Conservation (phyloP, 1,140 invertebrate species). For the Drosophila subobscura region DNA sequence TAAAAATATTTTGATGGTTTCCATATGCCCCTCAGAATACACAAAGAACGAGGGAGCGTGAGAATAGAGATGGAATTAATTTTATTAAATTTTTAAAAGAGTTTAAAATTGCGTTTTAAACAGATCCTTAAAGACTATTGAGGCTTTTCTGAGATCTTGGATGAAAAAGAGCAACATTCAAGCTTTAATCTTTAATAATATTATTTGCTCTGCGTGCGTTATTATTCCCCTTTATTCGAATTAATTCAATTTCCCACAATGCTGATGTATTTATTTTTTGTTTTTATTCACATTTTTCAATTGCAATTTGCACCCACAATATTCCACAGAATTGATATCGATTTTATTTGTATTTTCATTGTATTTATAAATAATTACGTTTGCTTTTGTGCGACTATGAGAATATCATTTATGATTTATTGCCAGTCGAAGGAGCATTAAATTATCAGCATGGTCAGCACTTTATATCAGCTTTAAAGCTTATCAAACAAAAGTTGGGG, state of each 20-base stretch:
- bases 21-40: background rate
- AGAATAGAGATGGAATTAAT: no score
- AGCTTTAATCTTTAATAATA: no score
- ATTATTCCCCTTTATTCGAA: background rate
- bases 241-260: constrained; percentile 25
- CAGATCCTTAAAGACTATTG: no score
- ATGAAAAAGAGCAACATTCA: constrained; percentile 6
- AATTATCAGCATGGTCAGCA: constrained; percentile 48
- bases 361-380: constrained; percentile 27
- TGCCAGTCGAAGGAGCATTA: constrained; percentile 25
- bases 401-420: constrained; percentile 38
- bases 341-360: constrained; percentile 6
- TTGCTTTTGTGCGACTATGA: constrained; percentile 9
- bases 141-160: background rate
- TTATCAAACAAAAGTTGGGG: constrained; percentile 32
- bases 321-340: constrained; percentile 3
- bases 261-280: constrained; percentile 14
- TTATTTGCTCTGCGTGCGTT: background rate
- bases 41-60: background rate
- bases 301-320: constrained; percentile 3
- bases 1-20: constrained; percentile 35
- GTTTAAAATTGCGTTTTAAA: no score
- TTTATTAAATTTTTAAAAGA: no score
- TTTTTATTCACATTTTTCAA: constrained; percentile 8
- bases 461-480: constrained; percentile 38